Percentiles rank a stretch among this genome's conserved stretches.
These are phyloP conservation scores for Apis cerana DNA, from an alignment of 1,140 invertebrate genomes.

Conservation along the genomic window DNA sequence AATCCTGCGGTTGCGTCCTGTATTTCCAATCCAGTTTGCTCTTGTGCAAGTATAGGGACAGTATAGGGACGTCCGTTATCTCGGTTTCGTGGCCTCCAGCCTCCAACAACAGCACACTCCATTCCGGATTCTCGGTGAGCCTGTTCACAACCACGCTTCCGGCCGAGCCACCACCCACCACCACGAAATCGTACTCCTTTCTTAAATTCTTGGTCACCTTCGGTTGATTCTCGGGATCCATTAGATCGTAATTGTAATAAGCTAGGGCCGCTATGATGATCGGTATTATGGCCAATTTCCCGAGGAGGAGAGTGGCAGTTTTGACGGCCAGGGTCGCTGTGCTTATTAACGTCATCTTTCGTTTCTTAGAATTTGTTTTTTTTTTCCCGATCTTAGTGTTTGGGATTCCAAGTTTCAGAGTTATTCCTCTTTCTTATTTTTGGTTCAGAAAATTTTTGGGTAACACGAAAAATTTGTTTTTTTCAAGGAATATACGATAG, in stretches of 20 bases:
- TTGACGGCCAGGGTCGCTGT: conserved; percentile 83
- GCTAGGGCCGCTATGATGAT: conserved; percentile 89
- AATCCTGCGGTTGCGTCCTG: conserved; percentile 91
- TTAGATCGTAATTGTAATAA: conserved; percentile 92
- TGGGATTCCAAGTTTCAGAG: too few species aligned
- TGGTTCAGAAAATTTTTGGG: too few species aligned
- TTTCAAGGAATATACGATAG: too few species aligned
- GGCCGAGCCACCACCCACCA: conserved; percentile 92
- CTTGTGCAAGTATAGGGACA: conserved; percentile 93
- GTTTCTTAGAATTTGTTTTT: too few species aligned
- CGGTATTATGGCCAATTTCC: conserved; percentile 89
- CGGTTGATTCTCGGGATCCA: conserved; percentile 92
- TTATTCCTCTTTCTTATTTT: too few species aligned
- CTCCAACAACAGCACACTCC: conserved; percentile 92
- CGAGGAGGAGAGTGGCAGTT: conserved; percentile 85
- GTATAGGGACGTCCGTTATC: conserved; percentile 90
- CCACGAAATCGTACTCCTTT: conserved; percentile 89
- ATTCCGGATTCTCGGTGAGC: conserved; percentile 88
- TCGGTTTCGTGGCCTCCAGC: conserved; percentile 93
- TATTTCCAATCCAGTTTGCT: conserved; percentile 97
- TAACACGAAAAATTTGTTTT: too few species aligned
- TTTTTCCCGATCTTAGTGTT: background rate
- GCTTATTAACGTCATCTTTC: conserved; percentile 31
- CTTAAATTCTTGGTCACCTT: conserved; percentile 84
- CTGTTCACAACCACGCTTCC: conserved; percentile 93